Evolutionary conservation across 2,888 invertebrate genomes (phyloP).

Genomic region (Dione juno): DNA sequence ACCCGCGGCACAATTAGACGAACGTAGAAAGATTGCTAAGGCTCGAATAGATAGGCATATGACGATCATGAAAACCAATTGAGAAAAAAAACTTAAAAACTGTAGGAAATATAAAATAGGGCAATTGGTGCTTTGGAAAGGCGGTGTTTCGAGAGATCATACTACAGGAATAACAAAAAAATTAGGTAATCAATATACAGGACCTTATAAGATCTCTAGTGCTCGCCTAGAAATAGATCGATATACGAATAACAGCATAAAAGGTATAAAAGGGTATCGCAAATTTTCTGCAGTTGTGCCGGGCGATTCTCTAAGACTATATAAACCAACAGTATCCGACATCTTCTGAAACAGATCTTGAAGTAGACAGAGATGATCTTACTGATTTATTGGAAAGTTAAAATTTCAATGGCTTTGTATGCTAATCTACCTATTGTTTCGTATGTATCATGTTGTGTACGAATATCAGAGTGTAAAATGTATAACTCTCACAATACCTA

Average conservation of each 20-base stretch:
- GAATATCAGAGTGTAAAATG: too few species aligned
- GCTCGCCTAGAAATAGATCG: conserved; percentile 31
- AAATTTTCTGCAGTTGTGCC: conserved; percentile 33
- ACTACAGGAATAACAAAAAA: conserved; percentile 29
- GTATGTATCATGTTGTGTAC: too few species aligned
- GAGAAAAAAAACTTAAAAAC: conserved; percentile 33
- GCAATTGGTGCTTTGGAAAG: conserved; percentile 31
- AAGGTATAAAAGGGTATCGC: conserved; percentile 42
- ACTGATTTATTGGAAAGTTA: too few species aligned
- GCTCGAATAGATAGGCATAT: conserved; percentile 32
- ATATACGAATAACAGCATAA: conserved; percentile 35
- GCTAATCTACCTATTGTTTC: too few species aligned
- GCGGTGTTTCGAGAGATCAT: conserved; percentile 24
- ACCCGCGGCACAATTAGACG: background rate
- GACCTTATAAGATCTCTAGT: conserved; percentile 38
- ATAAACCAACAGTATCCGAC: conserved; percentile 27
- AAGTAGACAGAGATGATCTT: conserved; percentile 43
- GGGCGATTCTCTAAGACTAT: background rate
- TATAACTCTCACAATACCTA: too few species aligned
- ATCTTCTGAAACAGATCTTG: conserved; percentile 31
- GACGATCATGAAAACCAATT: conserved; percentile 30
- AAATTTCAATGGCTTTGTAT: too few species aligned
- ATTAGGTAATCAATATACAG: conserved; percentile 30
- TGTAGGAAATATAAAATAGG: conserved; percentile 40
- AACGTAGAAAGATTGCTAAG: conserved; percentile 27